phyloP scores from a whole-genome alignment of 2,113 vertebrate species.

The Murina feae region DNA sequence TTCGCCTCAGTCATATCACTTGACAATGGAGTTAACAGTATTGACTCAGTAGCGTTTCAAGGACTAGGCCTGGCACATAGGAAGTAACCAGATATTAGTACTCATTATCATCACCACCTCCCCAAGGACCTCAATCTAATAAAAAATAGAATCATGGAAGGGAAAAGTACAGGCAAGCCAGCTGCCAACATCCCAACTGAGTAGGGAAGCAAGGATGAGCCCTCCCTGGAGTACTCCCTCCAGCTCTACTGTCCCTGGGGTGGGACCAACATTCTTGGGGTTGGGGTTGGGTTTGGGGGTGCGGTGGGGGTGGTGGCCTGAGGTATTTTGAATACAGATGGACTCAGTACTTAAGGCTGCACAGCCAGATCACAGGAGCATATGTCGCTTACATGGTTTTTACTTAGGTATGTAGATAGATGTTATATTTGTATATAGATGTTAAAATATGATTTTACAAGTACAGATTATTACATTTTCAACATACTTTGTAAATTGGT shows the following conservation, averaged over 20 bases:
- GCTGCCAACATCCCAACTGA: neutral
- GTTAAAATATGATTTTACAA: conserved; percentile 33
- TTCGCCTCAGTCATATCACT: neutral
- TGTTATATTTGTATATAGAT: neutral
- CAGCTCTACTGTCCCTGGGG: neutral
- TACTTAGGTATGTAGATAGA: conserved; percentile 49
- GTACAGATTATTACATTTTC: neutral
- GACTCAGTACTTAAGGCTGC: neutral
- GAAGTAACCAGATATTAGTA: neutral
- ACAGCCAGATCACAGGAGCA: conserved; percentile 40
- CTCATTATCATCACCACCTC: neutral
- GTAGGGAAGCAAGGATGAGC: neutral
- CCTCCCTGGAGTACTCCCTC: neutral
- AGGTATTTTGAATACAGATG: neutral
- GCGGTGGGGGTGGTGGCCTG: no score
- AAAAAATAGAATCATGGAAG: neutral
- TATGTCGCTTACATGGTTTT: conserved; percentile 31
- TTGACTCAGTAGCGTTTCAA: neutral
- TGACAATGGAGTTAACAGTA: neutral
- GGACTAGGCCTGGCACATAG: fast-evolving
- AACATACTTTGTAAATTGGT: conserved; percentile 45
- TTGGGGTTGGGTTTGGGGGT: no score
- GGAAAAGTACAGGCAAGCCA: neutral
- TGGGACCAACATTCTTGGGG: neutral
- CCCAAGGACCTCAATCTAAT: neutral